These are phyloP conservation scores for Leptinotarsa undecemlineata DNA, from an alignment of 1,140 invertebrate species.

Conservation along the genomic window DNA sequence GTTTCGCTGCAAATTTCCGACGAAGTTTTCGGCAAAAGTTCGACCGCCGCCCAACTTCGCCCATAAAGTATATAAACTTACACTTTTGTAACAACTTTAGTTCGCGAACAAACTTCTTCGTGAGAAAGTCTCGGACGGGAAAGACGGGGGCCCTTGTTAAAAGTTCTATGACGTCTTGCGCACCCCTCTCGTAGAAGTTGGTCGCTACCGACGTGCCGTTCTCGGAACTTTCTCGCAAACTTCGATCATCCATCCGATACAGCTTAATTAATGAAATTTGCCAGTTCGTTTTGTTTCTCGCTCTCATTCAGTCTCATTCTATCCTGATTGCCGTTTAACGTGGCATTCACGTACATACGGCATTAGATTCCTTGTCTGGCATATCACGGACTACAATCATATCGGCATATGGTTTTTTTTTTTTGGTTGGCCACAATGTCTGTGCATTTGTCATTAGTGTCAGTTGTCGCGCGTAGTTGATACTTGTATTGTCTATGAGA, in stretches of 20 bases:
- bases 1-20: slow-evolving; percentile 1
- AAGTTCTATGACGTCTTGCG: slow-evolving; percentile 20
- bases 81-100: slow-evolving; percentile 56
- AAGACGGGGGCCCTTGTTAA: slow-evolving; percentile 10
- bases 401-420: no score
- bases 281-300: background rate
- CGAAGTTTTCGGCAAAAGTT: slow-evolving; percentile 7
- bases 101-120: slow-evolving; percentile 33
- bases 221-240: slow-evolving; percentile 9
- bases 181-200: background rate
- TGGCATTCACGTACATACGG: no score
- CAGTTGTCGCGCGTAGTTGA: no score
- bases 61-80: slow-evolving; percentile 56
- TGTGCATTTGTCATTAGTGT: no score
- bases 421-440: no score
- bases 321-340: background rate
- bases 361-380: no score
- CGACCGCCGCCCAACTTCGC: slow-evolving; percentile 50
- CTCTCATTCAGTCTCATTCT: background rate
- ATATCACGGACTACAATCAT: no score
- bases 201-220: background rate
- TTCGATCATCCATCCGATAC: slow-evolving; percentile 18
- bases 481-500: no score
- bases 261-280: slow-evolving; percentile 23
- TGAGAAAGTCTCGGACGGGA: slow-evolving; percentile 12